A percentile compares a stretch with the other conserved stretches of the same genome.
phyloP scores from a whole-genome alignment of 2,113 vertebrate genomes.

The Sardina pilchardus region DNA sequence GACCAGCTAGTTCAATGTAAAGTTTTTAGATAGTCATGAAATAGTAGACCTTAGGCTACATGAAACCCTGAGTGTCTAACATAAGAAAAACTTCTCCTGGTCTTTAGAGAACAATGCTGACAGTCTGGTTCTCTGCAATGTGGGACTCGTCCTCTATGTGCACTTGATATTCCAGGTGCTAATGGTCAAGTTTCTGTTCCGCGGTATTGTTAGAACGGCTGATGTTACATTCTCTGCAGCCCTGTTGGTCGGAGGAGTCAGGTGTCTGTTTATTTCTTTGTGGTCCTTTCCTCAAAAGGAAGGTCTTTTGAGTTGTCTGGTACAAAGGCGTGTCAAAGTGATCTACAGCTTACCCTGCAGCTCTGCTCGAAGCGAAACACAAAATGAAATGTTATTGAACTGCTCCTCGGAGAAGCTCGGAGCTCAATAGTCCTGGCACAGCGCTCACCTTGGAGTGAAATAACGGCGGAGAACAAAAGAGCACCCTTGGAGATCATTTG shows the following conservation, averaged over 20 bases:
- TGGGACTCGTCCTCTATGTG: not conserved
- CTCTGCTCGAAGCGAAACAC: slow-evolving; percentile 51
- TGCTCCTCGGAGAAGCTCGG: slow-evolving; percentile 43
- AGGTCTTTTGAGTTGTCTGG: slow-evolving; percentile 37
- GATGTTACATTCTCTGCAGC: not conserved
- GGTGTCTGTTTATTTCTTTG: not conserved
- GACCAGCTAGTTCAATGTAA: no score
- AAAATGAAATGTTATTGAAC: slow-evolving; percentile 61
- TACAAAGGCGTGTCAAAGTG: slow-evolving; percentile 41
- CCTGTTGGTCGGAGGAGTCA: not conserved
- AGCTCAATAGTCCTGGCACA: slow-evolving; percentile 46
- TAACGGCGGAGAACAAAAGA: slow-evolving; percentile 59
- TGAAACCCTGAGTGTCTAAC: no score
- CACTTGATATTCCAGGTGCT: not conserved
- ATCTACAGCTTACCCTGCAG: slow-evolving; percentile 45
- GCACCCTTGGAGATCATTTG: slow-evolving; percentile 38
- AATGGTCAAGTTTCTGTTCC: not conserved
- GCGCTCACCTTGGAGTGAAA: slow-evolving; percentile 50
- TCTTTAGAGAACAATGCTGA: not conserved
- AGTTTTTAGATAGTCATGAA: no score
- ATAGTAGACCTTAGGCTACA: no score
- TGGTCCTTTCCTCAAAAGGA: not conserved
- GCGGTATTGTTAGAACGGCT: not conserved
- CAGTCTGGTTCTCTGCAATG: not conserved
- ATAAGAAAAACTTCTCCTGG: not conserved